These are phyloP conservation scores for Herminia tarsipennalis DNA, from an alignment of 2,888 invertebrate species.

Conservation along the genomic window DNA sequence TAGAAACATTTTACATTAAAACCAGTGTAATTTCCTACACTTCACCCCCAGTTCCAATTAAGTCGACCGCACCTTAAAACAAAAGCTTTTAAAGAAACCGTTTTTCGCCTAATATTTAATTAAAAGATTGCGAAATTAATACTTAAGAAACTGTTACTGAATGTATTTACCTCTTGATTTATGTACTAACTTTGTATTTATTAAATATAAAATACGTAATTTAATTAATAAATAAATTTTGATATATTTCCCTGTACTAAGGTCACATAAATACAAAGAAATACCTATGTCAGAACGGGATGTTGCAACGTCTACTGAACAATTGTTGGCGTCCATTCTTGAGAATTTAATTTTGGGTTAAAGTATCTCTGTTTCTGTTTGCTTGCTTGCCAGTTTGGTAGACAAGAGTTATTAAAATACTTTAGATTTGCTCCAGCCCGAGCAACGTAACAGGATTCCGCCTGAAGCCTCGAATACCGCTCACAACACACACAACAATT, in stretches of 20 bases:
- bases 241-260: not conserved
- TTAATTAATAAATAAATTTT: no score
- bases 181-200: not conserved
- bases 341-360: conserved; percentile 53
- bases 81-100: conserved; percentile 24
- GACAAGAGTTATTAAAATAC: conserved; percentile 69
- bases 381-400: conserved; percentile 44
- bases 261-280: not conserved
- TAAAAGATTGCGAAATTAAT: conserved; percentile 13
- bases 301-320: no score
- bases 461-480: conserved; percentile 35
- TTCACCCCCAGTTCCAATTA: conserved; percentile 54
- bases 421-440: conserved; percentile 51
- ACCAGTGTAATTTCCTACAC: conserved; percentile 51
- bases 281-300: no score
- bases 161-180: conserved; percentile 4
- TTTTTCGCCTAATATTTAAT: conserved; percentile 15
- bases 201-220: not conserved
- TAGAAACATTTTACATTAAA: conserved; percentile 49
- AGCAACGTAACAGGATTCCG: conserved; percentile 36
- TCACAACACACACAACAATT: conserved; percentile 53
- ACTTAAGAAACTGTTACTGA: conserved; percentile 1
- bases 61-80: conserved; percentile 32
- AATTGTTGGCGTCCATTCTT: conserved; percentile 33
- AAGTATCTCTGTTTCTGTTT: conserved; percentile 30